Percentiles rank a stretch among this genome's conserved stretches.
These are phyloP conservation scores for Delichon dasypus DNA, from an alignment of 2,797 vertebrate genomes.

Conservation along the genomic window DNA sequence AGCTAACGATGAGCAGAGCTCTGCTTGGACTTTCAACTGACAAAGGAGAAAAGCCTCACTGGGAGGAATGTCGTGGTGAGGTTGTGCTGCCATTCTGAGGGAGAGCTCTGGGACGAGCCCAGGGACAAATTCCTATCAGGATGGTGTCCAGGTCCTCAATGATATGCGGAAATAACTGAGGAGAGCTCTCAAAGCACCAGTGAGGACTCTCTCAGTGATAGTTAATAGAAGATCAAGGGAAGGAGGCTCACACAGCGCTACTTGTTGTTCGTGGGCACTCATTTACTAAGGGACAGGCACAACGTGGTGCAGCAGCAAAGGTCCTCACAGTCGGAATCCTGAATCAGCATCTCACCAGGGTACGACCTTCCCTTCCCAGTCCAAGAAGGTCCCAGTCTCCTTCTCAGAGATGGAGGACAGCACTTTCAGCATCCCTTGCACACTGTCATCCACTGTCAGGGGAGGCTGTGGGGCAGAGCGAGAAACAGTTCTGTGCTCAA, in stretches of 20 bases:
- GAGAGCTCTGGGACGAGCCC: background rate
- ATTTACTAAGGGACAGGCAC: background rate
- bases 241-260: background rate
- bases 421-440: constrained; percentile 37
- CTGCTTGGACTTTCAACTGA: background rate
- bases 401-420: constrained; percentile 27
- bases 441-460: background rate
- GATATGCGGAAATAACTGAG: background rate
- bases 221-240: background rate
- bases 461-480: background rate
- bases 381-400: background rate
- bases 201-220: background rate
- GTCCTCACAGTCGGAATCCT: background rate
- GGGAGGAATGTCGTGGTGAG: background rate
- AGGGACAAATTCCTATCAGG: background rate
- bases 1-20: background rate
- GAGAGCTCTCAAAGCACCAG: background rate
- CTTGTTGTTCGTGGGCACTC: background rate
- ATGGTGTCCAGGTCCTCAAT: background rate
- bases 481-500: background rate
- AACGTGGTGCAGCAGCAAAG: background rate
- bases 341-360: background rate
- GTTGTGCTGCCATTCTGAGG: background rate
- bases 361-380: constrained; percentile 19
- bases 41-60: background rate